These are phyloP conservation scores for Falco punctatus DNA, from an alignment of 2,113 vertebrate genomes.

Conservation along the genomic window DNA sequence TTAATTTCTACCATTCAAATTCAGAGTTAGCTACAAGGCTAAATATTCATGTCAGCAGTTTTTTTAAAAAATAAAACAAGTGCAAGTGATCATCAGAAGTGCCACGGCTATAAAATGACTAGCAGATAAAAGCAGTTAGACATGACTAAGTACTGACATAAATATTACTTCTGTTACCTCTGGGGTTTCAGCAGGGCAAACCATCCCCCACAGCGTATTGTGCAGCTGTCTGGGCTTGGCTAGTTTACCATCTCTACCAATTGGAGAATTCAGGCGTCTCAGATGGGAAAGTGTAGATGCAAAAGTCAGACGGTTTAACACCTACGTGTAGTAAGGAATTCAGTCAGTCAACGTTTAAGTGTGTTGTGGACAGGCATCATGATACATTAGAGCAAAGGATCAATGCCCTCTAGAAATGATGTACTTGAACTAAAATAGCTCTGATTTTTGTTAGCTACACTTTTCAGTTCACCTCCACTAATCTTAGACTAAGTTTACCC, in stretches of 20 bases:
- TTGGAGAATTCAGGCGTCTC: conserved; percentile 94
- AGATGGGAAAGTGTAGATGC: conserved; percentile 96
- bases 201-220: conserved; percentile 98
- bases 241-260: conserved; percentile 95
- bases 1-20: not conserved
- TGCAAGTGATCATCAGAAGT: not conserved
- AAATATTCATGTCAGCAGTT: not conserved
- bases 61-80: not conserved
- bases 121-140: not conserved
- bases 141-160: not conserved
- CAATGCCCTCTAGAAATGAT: not conserved
- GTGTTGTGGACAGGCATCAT: not conserved
- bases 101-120: fast-evolving
- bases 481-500: not conserved
- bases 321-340: conserved; percentile 69
- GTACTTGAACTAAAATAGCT: not conserved
- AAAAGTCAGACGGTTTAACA: conserved; percentile 96
- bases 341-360: not conserved
- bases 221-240: conserved; percentile 97
- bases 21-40: not conserved
- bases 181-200: conserved; percentile 97
- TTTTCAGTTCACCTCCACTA: not conserved
- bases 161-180: conserved; percentile 80
- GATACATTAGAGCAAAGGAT: not conserved
- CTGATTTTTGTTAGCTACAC: not conserved